A percentile compares a stretch with the other conserved stretches of the same genome.
phyloP scores from a whole-genome alignment of 1,140 invertebrate genomes.

The Gonioctena quinquepunctata region DNA sequence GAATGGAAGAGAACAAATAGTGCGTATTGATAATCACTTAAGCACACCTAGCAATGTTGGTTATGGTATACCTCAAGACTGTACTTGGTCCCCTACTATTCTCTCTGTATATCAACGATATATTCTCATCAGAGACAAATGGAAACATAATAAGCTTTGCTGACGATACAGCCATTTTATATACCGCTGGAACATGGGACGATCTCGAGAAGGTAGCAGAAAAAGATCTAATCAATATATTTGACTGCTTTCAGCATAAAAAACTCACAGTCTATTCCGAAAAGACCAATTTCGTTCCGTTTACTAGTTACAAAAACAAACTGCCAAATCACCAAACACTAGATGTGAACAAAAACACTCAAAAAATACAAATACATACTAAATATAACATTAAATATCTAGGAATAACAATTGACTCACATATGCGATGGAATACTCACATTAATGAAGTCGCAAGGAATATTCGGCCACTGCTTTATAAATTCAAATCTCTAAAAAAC shows the following conservation, averaged over 20 bases:
- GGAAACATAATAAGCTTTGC: slow-evolving; percentile 9
- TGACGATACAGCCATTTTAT: slow-evolving; percentile 7
- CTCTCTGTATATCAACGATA: not conserved
- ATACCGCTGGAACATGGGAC: not conserved
- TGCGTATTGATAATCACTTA: too few relatives aligned
- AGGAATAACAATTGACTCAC: slow-evolving; percentile 6
- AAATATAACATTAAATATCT: not conserved
- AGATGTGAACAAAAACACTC: not conserved
- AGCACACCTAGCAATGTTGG: too few relatives aligned
- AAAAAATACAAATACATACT: not conserved
- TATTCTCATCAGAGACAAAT: not conserved
- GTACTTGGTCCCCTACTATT: too few relatives aligned
- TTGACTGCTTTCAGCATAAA: slow-evolving; percentile 2
- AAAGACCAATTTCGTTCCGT: slow-evolving; percentile 6
- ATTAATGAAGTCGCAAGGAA: not conserved
- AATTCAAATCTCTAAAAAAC: not conserved
- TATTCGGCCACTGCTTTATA: not conserved
- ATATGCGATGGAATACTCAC: slow-evolving; percentile 1
- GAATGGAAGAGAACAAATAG: too few relatives aligned
- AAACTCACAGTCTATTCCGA: slow-evolving; percentile 5
- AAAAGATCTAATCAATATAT: not conserved
- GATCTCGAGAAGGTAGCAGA: not conserved
- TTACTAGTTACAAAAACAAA: not conserved
- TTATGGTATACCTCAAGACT: too few relatives aligned
- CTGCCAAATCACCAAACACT: slow-evolving; percentile 1